These are phyloP conservation scores for Gadopsis marmoratus DNA, from an alignment of 2,797 vertebrate genomes.

Conservation along the genomic window DNA sequence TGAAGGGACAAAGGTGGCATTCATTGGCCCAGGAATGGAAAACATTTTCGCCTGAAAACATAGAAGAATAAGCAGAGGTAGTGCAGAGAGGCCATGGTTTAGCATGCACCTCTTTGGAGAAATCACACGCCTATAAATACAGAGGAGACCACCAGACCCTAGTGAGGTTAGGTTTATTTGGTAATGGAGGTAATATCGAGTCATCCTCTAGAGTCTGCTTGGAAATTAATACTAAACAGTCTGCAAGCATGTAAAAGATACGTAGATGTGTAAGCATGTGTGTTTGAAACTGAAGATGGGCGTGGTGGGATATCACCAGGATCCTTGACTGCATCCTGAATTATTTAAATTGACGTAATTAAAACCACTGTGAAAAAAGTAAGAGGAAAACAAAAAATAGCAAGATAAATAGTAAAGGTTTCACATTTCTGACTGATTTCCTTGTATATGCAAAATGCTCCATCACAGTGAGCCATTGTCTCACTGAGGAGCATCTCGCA, in stretches of 20 bases:
- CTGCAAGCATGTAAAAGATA: slow-evolving; percentile 11
- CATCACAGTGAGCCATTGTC: neutral
- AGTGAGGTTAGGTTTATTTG: slow-evolving; percentile 59
- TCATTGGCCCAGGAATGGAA: slow-evolving; percentile 90
- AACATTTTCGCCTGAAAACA: slow-evolving; percentile 87
- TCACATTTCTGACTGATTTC: neutral
- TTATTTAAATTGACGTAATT: slow-evolving; percentile 23
- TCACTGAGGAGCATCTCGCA: slow-evolving; percentile 9
- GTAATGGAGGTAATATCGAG: slow-evolving; percentile 50
- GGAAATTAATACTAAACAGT: slow-evolving; percentile 32
- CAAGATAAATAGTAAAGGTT: neutral
- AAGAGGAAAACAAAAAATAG: neutral
- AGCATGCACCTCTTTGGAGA: slow-evolving; percentile 62
- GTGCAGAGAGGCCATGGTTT: slow-evolving; percentile 72
- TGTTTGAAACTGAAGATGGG: slow-evolving; percentile 27
- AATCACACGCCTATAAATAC: slow-evolving; percentile 48
- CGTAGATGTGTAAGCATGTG: slow-evolving; percentile 33
- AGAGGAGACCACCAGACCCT: slow-evolving; percentile 41
- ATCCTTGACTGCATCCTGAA: slow-evolving; percentile 18
- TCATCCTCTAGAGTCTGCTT: slow-evolving; percentile 11
- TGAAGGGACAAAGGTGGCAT: slow-evolving; percentile 89
- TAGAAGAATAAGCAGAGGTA: slow-evolving; percentile 79
- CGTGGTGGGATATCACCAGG: slow-evolving; percentile 7
- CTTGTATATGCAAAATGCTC: neutral
- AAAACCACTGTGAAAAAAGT: neutral